These are phyloP conservation scores for Protonibea diacanthus DNA, from an alignment of 2,797 vertebrate species.

Conservation along the genomic window DNA sequence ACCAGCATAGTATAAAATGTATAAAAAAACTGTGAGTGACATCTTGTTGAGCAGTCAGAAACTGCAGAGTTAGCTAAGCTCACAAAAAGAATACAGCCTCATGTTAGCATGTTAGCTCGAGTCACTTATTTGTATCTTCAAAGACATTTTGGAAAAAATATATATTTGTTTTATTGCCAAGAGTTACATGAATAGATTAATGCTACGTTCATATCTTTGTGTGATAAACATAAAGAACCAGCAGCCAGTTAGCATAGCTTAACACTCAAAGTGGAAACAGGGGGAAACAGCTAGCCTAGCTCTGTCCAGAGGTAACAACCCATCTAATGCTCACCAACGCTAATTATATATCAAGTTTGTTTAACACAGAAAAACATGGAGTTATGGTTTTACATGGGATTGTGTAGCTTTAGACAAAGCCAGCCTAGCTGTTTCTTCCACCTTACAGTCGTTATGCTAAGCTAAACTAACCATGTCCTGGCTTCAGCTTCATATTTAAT, in stretches of 20 bases:
- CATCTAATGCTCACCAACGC: neutral
- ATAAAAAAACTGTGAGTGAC: too few species aligned
- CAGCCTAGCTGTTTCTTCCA: neutral
- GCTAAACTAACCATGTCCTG: neutral
- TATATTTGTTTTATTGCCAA: neutral
- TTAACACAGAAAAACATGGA: neutral
- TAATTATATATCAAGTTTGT: neutral
- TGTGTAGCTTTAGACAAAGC: too few species aligned
- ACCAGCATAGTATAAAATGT: too few species aligned
- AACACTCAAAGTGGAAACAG: neutral
- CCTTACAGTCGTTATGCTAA: neutral
- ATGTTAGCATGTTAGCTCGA: neutral
- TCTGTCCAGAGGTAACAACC: neutral
- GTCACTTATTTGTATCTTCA: neutral
- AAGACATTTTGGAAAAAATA: neutral
- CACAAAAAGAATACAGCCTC: too few species aligned
- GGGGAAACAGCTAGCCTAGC: neutral
- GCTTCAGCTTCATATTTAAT: neutral
- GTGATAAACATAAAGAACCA: too few species aligned
- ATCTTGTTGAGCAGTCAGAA: too few species aligned
- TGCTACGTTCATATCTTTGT: neutral
- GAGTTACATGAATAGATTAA: too few species aligned
- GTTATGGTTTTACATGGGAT: neutral
- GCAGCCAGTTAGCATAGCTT: too few species aligned
- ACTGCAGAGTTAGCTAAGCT: neutral